Evolutionary conservation across 2,113 vertebrate genomes (phyloP), one percentile per base, ranked within the genome.

Genomic region (Melozone crissalis): DNA sequence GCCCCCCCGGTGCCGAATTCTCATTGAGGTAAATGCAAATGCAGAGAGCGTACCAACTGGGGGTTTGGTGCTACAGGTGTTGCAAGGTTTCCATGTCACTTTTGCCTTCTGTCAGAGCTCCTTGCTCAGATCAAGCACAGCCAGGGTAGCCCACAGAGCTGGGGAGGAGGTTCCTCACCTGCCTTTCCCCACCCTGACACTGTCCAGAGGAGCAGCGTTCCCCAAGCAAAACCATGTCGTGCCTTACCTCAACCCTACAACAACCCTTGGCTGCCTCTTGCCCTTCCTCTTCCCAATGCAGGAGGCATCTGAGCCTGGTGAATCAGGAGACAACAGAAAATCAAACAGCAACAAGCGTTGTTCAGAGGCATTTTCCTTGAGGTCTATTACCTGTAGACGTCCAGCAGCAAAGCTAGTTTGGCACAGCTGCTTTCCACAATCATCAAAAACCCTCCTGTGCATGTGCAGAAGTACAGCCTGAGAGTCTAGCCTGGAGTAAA

Each of bases 121-220:
- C 44, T 69, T 41, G 58, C 28, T 72, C 39, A 44, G 41, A 57
- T 55, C 8, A 41, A 73, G n/a, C 13, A 41, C 18, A 52, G n/a
- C 11, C 33, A 27, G 26, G 13, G 43, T 59, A 23, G 31, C 28
- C 12, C 1, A 5, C 3, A 4, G 47, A 83, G 67, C 44, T 41
- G 13, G 1, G 0, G 1, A 49, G 26, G 10, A 71, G 10, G 20
- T 63, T 93, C n/a, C 44, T 85, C 23, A 30, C 19, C 22, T 5
- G 1, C 10, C 17, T 62, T 73, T 11, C 51, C 28, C 18, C 19
- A 31, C 22, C 39, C 23, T 23, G 10, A 9, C 10, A 0, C 26
- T 4, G 0, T 24, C 39, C 1, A 1, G 7, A 87, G 31, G 23
- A 28, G 15, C 3, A 26, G n/a, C 9, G 3, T 5, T 61, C 37